Evolutionary conservation across 2,113 vertebrate genomes (phyloP), one percentile per base, ranked within the genome.

Genomic region (Delphinus delphis): DNA sequence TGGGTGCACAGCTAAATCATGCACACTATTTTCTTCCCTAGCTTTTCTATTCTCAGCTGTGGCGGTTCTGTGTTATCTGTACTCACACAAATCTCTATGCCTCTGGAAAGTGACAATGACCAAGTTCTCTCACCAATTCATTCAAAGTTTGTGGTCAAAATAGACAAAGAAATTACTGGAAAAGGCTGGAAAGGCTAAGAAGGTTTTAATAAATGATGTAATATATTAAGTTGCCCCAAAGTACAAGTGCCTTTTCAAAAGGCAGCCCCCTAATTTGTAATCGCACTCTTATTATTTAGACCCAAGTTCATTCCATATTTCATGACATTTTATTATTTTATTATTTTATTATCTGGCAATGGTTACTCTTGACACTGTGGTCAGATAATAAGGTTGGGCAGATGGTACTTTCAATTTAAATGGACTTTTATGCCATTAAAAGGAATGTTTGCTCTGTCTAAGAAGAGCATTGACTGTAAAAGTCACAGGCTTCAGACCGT

Each of bases 391-490:
- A 98, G 97, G 41, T 79, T 97, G 96, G 80, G 93, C 97, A 97
- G 74, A 95, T 97, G 96, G 31, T 76, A 83, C 88, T 98, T 98
- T 97, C 67, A 38, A 95, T 98, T 97, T 98, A 96, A 98, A 98
- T 88, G 6, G 63, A 97, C 98, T 98, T 98, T 88, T 97, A 89
- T 97, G 90, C 44, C 53, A 82, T 92, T 95, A 97, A 94, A 97
- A 97, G 55, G 86, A 96, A 58, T 95, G 80, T n/a, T 97, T 97
- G 60, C 68, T 95, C 28, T 97, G 67, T 80, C 80, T n/a, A 97
- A 97, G 89, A 97, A 91, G 89, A 93, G 26, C 97, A 98, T 97
- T 97, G 97, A 95, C 92, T 98, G 70, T 94, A 90, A 98, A 98
- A 98, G 82, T 96, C 97, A 96, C 28, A 87, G 93, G 68, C 81